Percentiles rank a stretch among this genome's conserved stretches.
Conservation (phyloP, 2,797 vertebrate genomes). For the Alosa sapidissima region DNA sequence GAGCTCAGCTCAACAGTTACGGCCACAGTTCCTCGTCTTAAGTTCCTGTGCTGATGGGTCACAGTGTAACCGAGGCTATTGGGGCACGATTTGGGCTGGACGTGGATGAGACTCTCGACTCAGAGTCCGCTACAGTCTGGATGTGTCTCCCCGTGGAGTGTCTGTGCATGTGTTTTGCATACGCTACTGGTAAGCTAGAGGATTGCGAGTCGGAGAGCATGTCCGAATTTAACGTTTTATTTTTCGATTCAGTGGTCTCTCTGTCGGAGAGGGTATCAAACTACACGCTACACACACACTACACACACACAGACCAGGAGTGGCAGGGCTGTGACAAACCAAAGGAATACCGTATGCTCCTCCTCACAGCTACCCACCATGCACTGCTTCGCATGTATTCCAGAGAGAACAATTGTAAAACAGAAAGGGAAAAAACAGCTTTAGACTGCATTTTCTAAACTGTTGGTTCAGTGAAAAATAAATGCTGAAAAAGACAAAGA, state of each 20-base stretch:
- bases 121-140: slow-evolving; percentile 1
- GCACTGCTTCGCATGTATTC: slow-evolving; percentile 10
- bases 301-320: background rate
- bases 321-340: background rate
- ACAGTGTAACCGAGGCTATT: background rate
- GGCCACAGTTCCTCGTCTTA: background rate
- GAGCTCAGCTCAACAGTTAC: too few relatives aligned
- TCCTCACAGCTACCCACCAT: background rate
- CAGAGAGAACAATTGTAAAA: background rate
- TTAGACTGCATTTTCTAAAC: background rate
- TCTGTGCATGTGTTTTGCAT: slow-evolving; percentile 19
- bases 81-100: background rate
- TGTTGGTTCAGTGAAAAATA: slow-evolving; percentile 5
- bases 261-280: background rate
- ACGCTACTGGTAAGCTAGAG: background rate
- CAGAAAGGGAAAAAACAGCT: background rate
- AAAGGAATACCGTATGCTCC: background rate
- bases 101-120: background rate
- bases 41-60: background rate
- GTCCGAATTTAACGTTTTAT: background rate
- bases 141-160: background rate
- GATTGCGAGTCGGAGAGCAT: slow-evolving; percentile 17
- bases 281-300: background rate
- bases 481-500: slow-evolving; percentile 1
- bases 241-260: slow-evolving; percentile 17